Evolutionary conservation across 2,797 vertebrate species (phyloP), one percentile per base, ranked within the genome.

Genomic region (Coccyzus lansbergi): DNA sequence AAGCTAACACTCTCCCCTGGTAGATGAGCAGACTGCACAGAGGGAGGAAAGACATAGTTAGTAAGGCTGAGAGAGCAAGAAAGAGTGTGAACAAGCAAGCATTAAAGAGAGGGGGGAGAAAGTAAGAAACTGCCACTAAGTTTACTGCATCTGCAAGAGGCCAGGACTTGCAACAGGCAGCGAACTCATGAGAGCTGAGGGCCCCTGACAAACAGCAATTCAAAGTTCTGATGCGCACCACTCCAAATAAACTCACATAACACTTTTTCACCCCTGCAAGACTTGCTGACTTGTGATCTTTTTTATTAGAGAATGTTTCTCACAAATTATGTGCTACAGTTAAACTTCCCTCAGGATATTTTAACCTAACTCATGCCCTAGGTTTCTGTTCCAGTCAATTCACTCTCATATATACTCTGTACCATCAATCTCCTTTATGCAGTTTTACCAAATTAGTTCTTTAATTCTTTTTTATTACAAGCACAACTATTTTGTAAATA

Each of bases 41-140:
- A 15, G 3, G 15, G 16, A 10, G 6, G 12, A 17, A 33, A 25
- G 11, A 44, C 8, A 49, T 13, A 0, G 3, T 0, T 1, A 46
- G 17, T 28, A 69, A n/a, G 38, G 33, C 11, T 0, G 1, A 67
- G 31, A 59, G 10, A 34, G 15, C 15, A 26, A 42, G 28, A 31
- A 9, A 29, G 38, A 58, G 25, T 2, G 3, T 5, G 20, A 68
- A 40, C 62, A 64, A 62, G 22, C 5, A 2, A n/a, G 8, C 28
- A 15, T 19, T 46, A 29, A 58, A 49, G 4, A 31, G 3, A 8
- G 4, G 7, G 15, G 8, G 26, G 8, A n/a, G 31, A 52, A 70
- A 40, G n/a, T 13, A 78, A 70, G 26, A 56, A 14, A 29, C 36
- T 42, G 29, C 6, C 46, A 56, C 46, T 12, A 59, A 70, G 48